Conservation (phyloP, 1,140 invertebrate species). For the Choristoneura fumiferana region DNA sequence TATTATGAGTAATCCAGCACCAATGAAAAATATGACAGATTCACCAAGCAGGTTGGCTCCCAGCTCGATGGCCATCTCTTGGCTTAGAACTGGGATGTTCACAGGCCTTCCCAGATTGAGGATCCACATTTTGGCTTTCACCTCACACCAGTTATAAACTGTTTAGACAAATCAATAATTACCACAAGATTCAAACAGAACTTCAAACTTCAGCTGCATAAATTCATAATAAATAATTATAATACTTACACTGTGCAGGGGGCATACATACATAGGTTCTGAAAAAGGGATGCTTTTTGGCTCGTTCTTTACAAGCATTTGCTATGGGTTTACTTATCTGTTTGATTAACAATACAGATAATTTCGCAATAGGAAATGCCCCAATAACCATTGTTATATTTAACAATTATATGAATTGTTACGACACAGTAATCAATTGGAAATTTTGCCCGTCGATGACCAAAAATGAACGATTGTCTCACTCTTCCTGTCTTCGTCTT, state of each 20-base stretch:
- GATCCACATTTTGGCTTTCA: slow-evolving; percentile 95
- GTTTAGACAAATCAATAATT: slow-evolving; percentile 53
- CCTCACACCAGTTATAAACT: slow-evolving; percentile 98
- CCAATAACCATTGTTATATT: slow-evolving; percentile 83
- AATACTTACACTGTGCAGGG: slow-evolving; percentile 94
- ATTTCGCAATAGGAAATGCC: slow-evolving; percentile 93
- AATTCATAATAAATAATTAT: too few relatives aligned
- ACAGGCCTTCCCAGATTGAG: slow-evolving; percentile 95
- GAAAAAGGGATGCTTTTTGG: slow-evolving; percentile 93
- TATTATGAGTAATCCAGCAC: slow-evolving; percentile 85
- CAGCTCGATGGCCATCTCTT: slow-evolving; percentile 96
- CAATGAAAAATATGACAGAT: slow-evolving; percentile 93
- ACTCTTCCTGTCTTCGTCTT: too few relatives aligned
- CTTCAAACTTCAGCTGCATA: too few relatives aligned
- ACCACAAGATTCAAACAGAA: slow-evolving; percentile 1
- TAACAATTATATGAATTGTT: background rate
- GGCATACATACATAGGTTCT: slow-evolving; percentile 96
- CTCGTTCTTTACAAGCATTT: slow-evolving; percentile 90
- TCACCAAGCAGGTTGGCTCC: slow-evolving; percentile 96
- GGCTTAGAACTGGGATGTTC: slow-evolving; percentile 92
- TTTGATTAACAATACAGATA: slow-evolving; percentile 91
- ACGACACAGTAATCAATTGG: background rate
- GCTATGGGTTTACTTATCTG: slow-evolving; percentile 97
- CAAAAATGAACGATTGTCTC: background rate
- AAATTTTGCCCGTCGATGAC: background rate